Evolutionary conservation across 2,797 vertebrate genomes (phyloP).

Genomic region (Acanthurus tractus): DNA sequence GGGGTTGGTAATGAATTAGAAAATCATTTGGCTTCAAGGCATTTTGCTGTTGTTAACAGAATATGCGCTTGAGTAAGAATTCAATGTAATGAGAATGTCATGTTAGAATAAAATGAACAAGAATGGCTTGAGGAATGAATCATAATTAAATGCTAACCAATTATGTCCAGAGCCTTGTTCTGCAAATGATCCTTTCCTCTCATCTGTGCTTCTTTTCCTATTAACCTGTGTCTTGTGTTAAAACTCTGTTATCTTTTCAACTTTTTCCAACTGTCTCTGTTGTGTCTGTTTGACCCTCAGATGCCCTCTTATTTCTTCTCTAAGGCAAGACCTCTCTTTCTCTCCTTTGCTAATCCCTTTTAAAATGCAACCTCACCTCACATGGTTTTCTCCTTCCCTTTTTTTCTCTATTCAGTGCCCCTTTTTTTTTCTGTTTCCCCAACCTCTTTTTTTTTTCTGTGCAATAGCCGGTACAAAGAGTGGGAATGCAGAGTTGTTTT

Average conservation of each 20-base stretch:
- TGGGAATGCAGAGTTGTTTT: slow-evolving; percentile 68
- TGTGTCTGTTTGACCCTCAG: slow-evolving; percentile 87
- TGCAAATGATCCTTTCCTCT: slow-evolving; percentile 73
- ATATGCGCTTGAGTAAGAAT: slow-evolving; percentile 69
- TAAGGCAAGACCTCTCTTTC: slow-evolving; percentile 87
- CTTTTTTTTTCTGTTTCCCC: slow-evolving; percentile 37
- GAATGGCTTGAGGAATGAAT: slow-evolving; percentile 74
- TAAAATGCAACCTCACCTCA: slow-evolving; percentile 74
- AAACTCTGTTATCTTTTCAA: slow-evolving; percentile 75
- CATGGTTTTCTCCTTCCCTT: slow-evolving; percentile 64
- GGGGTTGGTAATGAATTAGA: slow-evolving; percentile 68
- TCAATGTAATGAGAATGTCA: slow-evolving; percentile 72
- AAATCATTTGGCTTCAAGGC: slow-evolving; percentile 71
- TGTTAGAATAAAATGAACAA: slow-evolving; percentile 71
- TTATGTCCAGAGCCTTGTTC: slow-evolving; percentile 69
- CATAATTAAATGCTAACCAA: slow-evolving; percentile 71
- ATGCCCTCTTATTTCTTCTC: slow-evolving; percentile 89
- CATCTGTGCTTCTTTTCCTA: slow-evolving; percentile 77
- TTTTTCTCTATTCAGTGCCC: slow-evolving; percentile 45
- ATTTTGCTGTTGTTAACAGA: slow-evolving; percentile 71
- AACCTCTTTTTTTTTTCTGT: slow-evolving; percentile 22
- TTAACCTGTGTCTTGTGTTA: slow-evolving; percentile 80
- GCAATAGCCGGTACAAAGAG: slow-evolving; percentile 47
- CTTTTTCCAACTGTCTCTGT: slow-evolving; percentile 81
- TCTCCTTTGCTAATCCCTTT: slow-evolving; percentile 79